Percentiles rank a stretch among this genome's conserved stretches.
phyloP scores from a whole-genome alignment of 1,140 invertebrate species.

The Lethrus apterus region DNA sequence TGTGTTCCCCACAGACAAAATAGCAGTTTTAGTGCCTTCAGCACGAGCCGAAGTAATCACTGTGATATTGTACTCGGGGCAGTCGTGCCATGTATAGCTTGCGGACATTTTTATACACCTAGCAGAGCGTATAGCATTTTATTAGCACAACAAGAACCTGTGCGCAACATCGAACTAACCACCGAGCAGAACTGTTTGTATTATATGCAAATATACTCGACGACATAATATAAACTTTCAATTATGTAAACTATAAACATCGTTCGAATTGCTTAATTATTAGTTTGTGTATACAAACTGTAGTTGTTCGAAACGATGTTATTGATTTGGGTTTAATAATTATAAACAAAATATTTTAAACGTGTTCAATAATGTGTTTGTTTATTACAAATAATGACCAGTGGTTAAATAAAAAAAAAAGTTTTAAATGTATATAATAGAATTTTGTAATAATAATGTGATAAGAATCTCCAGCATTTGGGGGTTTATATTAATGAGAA shows the following conservation, averaged over 20 bases:
- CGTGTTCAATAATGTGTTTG: too few species aligned
- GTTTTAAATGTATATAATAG: too few species aligned
- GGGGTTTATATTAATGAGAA: too few species aligned
- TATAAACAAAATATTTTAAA: too few species aligned
- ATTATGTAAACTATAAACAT: constrained; percentile 5
- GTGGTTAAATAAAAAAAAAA: too few species aligned
- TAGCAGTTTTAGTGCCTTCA: constrained; percentile 17
- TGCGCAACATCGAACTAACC: neutral
- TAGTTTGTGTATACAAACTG: too few species aligned
- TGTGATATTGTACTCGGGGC: constrained; percentile 21
- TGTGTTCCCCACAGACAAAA: constrained; percentile 8
- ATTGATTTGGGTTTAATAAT: too few species aligned
- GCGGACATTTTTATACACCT: constrained; percentile 20
- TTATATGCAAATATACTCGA: neutral
- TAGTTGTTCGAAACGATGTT: too few species aligned
- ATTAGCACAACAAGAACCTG: constrained; percentile 7
- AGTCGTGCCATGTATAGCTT: constrained; percentile 16
- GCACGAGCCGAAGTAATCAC: constrained; percentile 21
- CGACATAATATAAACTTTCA: constrained; percentile 7
- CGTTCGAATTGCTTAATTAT: constrained; percentile 11
- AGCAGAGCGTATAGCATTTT: constrained; percentile 9
- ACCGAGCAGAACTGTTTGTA: neutral
- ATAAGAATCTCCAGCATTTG: too few species aligned
- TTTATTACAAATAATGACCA: too few species aligned
- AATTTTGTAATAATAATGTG: too few species aligned